A percentile compares a stretch with the other conserved stretches of the same genome.
Evolutionary conservation across 2,888 invertebrate species (phyloP).

Genomic region (Tyria jacobaeae): DNA sequence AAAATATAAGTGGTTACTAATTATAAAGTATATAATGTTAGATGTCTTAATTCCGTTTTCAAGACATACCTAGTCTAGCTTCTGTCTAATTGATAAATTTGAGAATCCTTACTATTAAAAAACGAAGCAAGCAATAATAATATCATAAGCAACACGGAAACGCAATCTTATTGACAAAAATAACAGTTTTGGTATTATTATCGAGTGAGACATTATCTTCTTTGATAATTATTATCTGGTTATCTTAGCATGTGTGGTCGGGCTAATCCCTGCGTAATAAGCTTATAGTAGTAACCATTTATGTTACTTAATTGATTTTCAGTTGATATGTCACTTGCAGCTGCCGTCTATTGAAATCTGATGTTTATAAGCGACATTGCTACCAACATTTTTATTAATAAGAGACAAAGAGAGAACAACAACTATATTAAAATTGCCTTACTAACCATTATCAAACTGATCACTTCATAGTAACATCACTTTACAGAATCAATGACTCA

Average conservation of each 20-base stretch:
- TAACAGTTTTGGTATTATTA: conserved; percentile 16
- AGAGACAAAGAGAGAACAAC: not conserved
- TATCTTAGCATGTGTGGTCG: conserved; percentile 68
- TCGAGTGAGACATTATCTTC: conserved; percentile 25
- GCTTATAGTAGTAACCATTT: not conserved
- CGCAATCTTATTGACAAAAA: not conserved
- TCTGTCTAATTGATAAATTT: not conserved
- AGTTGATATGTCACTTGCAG: not conserved
- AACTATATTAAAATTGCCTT: not conserved
- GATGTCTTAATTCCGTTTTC: too few relatives aligned
- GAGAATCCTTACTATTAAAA: not conserved
- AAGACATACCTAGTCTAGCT: not conserved
- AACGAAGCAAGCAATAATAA: too few relatives aligned
- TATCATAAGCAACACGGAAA: too few relatives aligned
- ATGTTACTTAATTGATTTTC: not conserved
- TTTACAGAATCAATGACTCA: too few relatives aligned
- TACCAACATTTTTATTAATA: not conserved
- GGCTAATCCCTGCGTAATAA: conserved; percentile 57
- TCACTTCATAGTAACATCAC: too few relatives aligned
- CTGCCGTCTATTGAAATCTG: not conserved
- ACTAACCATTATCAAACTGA: too few relatives aligned
- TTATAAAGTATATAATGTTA: too few relatives aligned
- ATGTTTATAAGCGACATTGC: not conserved
- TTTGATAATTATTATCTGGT: conserved; percentile 31
- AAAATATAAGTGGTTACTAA: not conserved